Conservation (phyloP, 2,113 vertebrate species). For the Centrocercus urophasianus region DNA sequence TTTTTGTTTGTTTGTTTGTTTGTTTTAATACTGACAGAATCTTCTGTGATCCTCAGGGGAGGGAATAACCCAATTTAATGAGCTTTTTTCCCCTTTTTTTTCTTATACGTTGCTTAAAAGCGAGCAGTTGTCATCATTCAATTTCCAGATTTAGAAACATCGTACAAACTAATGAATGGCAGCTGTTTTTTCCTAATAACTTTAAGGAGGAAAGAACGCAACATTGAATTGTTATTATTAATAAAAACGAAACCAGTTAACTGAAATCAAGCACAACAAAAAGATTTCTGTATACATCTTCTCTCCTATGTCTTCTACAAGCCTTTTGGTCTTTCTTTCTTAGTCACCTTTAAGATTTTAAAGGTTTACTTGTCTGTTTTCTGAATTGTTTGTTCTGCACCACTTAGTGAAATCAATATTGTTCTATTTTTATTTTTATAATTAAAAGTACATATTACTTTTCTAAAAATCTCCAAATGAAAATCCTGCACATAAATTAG, state of each 20-base stretch:
- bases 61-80: not conserved
- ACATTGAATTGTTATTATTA: not conserved
- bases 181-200: not conserved
- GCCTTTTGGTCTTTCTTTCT: not conserved
- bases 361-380: not conserved
- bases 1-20: rapidly evolving
- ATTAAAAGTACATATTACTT: not conserved
- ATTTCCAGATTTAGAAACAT: not conserved
- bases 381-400: not conserved
- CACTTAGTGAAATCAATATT: not conserved
- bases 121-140: not conserved
- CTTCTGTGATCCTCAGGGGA: not conserved
- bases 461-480: not conserved
- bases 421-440: too few species aligned
- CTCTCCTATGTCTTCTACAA: not conserved
- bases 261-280: not conserved
- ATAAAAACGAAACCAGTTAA: not conserved
- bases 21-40: not conserved
- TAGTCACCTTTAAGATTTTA: not conserved
- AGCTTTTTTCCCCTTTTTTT: not conserved
- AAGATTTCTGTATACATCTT: not conserved
- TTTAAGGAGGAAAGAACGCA: not conserved
- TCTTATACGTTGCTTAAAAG: not conserved
- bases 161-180: not conserved
- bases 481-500: not conserved